A percentile compares a stretch with the other conserved stretches of the same genome.
Evolutionary conservation across 2,888 invertebrate genomes (phyloP).

Genomic region (Tachystola acroxantha): DNA sequence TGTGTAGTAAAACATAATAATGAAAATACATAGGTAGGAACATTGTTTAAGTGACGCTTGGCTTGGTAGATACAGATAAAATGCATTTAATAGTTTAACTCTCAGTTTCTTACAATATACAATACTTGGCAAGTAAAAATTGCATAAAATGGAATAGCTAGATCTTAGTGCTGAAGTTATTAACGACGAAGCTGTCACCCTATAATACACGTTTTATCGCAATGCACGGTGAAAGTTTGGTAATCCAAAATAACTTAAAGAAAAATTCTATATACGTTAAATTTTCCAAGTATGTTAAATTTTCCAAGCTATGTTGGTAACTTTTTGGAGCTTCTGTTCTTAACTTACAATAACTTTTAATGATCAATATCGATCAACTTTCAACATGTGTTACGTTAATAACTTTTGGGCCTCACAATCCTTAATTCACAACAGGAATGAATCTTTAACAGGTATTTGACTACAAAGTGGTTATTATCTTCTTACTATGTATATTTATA

Average conservation of each 20-base stretch:
- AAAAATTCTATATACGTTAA: too few species aligned
- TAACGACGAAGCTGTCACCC: too few species aligned
- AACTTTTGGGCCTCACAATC: too few species aligned
- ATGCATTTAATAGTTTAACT: conserved; percentile 34
- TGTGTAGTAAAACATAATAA: conserved; percentile 38
- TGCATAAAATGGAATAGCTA: conserved; percentile 37
- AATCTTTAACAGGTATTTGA: conserved; percentile 12
- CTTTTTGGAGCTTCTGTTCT: too few species aligned
- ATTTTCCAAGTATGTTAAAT: too few species aligned
- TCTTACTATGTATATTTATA: conserved; percentile 18
- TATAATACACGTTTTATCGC: too few species aligned
- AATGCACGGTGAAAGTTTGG: too few species aligned
- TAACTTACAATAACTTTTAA: too few species aligned
- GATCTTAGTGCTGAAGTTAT: conserved; percentile 17
- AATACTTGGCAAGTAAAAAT: conserved; percentile 56
- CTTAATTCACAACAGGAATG: conserved; percentile 16
- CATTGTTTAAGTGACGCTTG: conserved; percentile 47
- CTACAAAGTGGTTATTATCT: conserved; percentile 6
- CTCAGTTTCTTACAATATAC: conserved; percentile 28
- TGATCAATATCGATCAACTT: too few species aligned
- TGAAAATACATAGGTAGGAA: conserved; percentile 46
- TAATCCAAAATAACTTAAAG: too few species aligned
- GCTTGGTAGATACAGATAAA: conserved; percentile 28
- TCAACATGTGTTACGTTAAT: too few species aligned
- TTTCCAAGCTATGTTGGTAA: too few species aligned